Base-by-base conservation (phyloP, 2,113 vertebrate genomes). In the Scatophagus argus region DNA sequence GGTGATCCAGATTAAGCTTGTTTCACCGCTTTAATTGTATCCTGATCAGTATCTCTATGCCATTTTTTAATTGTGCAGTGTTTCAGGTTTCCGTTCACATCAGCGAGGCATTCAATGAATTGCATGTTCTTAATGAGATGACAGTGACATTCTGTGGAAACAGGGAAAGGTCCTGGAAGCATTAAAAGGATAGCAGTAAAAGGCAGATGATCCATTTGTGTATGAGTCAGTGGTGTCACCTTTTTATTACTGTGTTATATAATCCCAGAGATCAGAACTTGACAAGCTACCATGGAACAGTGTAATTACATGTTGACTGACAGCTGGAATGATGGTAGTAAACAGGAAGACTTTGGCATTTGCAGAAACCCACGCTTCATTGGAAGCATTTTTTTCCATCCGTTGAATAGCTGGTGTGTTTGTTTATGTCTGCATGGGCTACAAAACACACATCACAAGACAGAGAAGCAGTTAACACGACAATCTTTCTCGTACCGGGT, bases 21-120 rank as follows among this genome's bases (percentile, higher is more conserved):
- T 64, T 63, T 38, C 4, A 47, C 36, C 16, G 23, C 43, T 34
- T 38, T 13, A 32, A 12, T 39, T 11, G 21, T 46, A 25, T 46
- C 23, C n/a, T 36, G 17, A 21, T 44, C 3, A 52, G 55, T 19
- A 27, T 72, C 12, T 19, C 31, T 1, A 25, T 36, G 25, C 5
- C 27, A 14, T 51, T 5, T 43, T 19, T 67, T 41, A 23, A 4
- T 14, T 7, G 5, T 13, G 0, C 4, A 47, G 31, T 62, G 55
- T 66, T 74, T 60, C 44, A 65, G 13, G 59, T 70, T 74, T 69
- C 2, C 59, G 58, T 61, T 34, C 1, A 16, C n/a, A 34, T n/a
- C 5, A 46, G 0, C 39, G 13, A 67, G 11, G 73, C 25, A 77
- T 1, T 54, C 14, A 58, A 34, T 13, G 31, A 58, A 39, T 41